Evolutionary conservation across 2,888 invertebrate species (phyloP).

Genomic region (Iphiclides podalirius): DNA sequence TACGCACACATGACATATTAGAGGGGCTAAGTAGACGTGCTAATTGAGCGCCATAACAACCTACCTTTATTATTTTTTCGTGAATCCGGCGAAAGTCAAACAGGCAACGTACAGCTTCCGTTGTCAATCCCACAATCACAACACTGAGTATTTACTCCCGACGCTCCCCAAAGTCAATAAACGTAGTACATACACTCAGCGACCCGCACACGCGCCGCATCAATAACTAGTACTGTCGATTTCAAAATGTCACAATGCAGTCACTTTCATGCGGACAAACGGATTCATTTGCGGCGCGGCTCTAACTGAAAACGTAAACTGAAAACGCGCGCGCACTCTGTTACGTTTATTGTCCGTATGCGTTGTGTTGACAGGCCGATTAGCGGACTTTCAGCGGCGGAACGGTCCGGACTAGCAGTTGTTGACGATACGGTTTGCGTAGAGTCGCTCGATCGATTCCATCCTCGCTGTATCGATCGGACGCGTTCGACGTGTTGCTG

Average conservation of each 20-base stretch:
- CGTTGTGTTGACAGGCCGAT: conserved; percentile 20
- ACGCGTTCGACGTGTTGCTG: conserved; percentile 56
- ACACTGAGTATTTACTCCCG: conserved; percentile 41
- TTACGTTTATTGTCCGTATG: conserved; percentile 37
- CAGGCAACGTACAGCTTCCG: too few species aligned
- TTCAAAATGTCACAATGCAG: conserved; percentile 65
- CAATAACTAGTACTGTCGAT: conserved; percentile 56
- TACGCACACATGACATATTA: neutral
- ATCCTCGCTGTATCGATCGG: conserved; percentile 51
- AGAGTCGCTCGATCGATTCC: conserved; percentile 56
- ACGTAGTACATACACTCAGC: conserved; percentile 13
- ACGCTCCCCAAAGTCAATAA: conserved; percentile 19
- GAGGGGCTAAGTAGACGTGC: conserved; percentile 5
- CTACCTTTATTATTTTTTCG: conserved; percentile 73
- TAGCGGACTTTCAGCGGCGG: conserved; percentile 23
- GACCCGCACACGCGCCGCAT: conserved; percentile 45
- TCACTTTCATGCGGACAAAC: conserved; percentile 68
- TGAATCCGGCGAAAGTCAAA: conserved; percentile 36
- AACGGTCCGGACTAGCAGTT: conserved; percentile 9
- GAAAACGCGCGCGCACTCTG: conserved; percentile 44
- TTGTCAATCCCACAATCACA: conserved; percentile 68
- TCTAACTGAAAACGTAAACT: conserved; percentile 68
- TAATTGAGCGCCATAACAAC: conserved; percentile 30
- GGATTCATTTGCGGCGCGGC: conserved; percentile 50
- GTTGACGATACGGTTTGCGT: conserved; percentile 30